Evolutionary conservation across 2,797 vertebrate genomes (phyloP), one percentile per base, ranked within the genome.

Genomic region (Hylomyscus alleni): DNA sequence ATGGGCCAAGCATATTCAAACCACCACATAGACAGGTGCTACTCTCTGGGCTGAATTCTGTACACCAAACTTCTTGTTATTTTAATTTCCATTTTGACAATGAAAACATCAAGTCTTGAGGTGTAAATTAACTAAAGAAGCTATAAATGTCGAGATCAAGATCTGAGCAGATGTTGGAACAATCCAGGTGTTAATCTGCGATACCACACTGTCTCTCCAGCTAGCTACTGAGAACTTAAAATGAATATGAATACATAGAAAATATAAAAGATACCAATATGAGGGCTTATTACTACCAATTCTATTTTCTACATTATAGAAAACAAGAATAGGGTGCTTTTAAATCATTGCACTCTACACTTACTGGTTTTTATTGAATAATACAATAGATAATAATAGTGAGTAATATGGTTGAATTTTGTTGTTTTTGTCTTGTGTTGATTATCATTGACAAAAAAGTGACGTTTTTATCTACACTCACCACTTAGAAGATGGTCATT

Each of bases 301-400:
- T 58, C 22, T 5, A 22, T 91, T 67, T 37, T 89, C 44, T 52
- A 95, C 29, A 75, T 26, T 62, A 47, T 6, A 92, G n/a, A 77
- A 75, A 83, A 91, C 58, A 95, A 86, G 11, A 72, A 67, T 65
- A 34, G 54, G 3, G 0, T 78, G 26, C 54, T 20, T 22, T 58
- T 37, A 15, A 20, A 56, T 90, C n/a, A 80, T 1, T 93, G 11
- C 40, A 62, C 60, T 37, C 26, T 3, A 89, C 86, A 87, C 82
- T 95, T 58, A 80, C 60, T 52, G 40, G 78, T 44, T 94, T 90
- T 85, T 95, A 56, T 94, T 52, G 4, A 92, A 40, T 31, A 83
- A 56, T 44, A 75, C 60, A 85, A 80, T 67, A 65, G 44, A 52
- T 88, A 87, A 37, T 86, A 69, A 87, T 17, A 72, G 81, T 76